Evolutionary conservation across 2,113 vertebrate species (phyloP).

Genomic region (Otis tarda): DNA sequence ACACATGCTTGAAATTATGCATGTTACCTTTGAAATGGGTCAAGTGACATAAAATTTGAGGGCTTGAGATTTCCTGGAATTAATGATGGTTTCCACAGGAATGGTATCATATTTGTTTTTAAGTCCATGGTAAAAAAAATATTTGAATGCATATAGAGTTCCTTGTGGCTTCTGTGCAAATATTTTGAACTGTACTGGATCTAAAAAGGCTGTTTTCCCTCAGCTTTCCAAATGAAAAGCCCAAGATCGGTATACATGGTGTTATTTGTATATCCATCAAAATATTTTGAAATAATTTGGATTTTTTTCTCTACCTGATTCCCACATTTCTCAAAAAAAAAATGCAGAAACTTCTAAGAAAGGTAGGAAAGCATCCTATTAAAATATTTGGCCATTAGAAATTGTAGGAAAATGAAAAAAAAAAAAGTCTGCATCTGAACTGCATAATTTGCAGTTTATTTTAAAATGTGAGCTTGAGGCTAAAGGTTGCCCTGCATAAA

Average conservation of each 20-base stretch:
- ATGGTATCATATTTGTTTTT: neutral
- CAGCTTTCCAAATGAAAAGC: neutral
- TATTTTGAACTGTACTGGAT: neutral
- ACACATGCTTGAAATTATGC: neutral
- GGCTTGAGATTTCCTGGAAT: neutral
- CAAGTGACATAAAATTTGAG: neutral
- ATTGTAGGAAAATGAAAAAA: neutral
- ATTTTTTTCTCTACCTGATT: neutral
- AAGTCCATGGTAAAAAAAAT: neutral
- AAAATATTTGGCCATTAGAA: neutral
- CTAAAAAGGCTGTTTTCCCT: neutral
- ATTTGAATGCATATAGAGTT: neutral
- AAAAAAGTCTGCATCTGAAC: neutral
- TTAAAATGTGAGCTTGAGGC: neutral
- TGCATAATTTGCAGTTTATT: constrained; percentile 9
- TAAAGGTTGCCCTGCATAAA: neutral
- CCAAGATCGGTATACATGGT: neutral
- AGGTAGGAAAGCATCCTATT: neutral
- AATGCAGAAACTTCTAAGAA: neutral
- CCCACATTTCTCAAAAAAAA: neutral
- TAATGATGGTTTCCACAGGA: neutral
- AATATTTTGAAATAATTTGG: neutral
- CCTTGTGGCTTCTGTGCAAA: neutral
- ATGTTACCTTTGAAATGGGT: neutral
- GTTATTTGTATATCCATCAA: neutral